These are phyloP conservation scores for Brachionus rotundiformis DNA, from an alignment of 1,140 invertebrate species.

Conservation along the genomic window DNA sequence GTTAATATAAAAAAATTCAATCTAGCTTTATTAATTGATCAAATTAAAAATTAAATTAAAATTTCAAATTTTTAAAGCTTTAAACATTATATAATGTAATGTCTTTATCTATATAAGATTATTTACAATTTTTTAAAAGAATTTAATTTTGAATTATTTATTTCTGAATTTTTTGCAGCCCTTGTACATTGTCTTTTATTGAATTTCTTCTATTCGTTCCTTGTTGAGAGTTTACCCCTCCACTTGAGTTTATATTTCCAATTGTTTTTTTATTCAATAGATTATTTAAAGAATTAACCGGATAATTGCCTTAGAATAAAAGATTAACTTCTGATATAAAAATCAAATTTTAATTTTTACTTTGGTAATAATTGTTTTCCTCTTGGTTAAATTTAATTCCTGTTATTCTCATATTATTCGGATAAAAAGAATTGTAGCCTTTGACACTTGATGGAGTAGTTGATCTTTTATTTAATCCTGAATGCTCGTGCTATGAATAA, in stretches of 20 bases:
- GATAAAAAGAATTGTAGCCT: conserved; percentile 6
- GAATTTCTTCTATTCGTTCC: conserved; percentile 12
- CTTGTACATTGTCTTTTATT: conserved; percentile 23
- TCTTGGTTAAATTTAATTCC: conserved; percentile 1
- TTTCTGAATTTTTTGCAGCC: conserved; percentile 23
- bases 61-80: conserved; percentile 3
- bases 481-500: conserved; percentile 16
- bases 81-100: conserved; percentile 12
- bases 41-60: background rate
- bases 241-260: background rate
- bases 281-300: conserved; percentile 2
- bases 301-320: background rate
- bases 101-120: background rate
- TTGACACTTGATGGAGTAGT: conserved; percentile 30
- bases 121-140: conserved; percentile 11
- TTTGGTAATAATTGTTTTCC: conserved; percentile 8
- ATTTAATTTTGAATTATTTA: background rate
- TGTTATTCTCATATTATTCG: conserved; percentile 10
- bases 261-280: conserved; percentile 31
- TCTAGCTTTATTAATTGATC: conserved; percentile 7
- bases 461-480: conserved; percentile 34
- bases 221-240: background rate
- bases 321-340: background rate
- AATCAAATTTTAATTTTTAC: background rate
- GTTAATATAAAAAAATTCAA: background rate